phyloP scores from a whole-genome alignment of 2,113 vertebrate species.

The Pangasianodon gigas region DNA sequence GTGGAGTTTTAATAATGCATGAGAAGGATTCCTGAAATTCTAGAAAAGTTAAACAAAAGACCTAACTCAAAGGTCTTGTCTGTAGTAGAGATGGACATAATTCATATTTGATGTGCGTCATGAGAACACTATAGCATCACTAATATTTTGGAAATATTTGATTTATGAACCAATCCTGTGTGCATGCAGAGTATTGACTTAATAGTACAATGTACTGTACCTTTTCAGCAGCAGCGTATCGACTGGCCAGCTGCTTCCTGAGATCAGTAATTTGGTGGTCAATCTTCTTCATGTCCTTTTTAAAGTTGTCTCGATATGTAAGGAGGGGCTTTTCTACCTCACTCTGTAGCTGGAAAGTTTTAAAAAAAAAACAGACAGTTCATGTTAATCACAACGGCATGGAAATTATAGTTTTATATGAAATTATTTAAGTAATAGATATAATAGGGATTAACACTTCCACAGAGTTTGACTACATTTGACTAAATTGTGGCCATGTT shows the following conservation, averaged over 20 bases:
- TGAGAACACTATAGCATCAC: not conserved
- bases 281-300: constrained; percentile 97
- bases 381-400: not conserved
- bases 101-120: not conserved
- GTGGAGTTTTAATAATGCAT: constrained; percentile 59
- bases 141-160: not conserved
- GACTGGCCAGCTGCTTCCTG: constrained; percentile 90
- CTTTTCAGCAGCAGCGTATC: constrained; percentile 89
- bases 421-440: not conserved
- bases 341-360: constrained; percentile 84
- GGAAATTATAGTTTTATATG: not conserved
- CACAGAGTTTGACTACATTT: not conserved
- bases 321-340: constrained; percentile 97
- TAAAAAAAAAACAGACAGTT: not conserved
- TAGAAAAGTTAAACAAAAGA: constrained; percentile 33
- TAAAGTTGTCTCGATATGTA: constrained; percentile 94
- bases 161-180: not conserved
- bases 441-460: too few relatives aligned
- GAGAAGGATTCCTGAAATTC: constrained; percentile 51
- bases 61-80: not conserved
- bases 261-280: constrained; percentile 94
- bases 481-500: not conserved
- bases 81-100: not conserved
- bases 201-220: constrained; percentile 51
- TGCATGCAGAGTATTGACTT: not conserved